Base-by-base conservation (phyloP, 2,797 vertebrate species). In the Pseudotriccus pelzelni region DNA sequence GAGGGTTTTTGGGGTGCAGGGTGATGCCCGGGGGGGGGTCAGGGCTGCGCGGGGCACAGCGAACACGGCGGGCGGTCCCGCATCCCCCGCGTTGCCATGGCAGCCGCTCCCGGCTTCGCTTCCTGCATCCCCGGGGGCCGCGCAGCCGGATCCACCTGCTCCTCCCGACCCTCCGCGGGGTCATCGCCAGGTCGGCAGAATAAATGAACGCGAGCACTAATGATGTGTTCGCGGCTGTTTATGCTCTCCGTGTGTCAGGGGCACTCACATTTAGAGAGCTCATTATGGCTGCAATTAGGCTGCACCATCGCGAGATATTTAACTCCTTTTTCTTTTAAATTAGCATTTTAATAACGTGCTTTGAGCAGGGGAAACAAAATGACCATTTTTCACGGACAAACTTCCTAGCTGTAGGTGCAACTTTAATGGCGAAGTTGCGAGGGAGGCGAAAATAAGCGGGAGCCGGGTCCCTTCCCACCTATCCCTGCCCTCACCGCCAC, bases 161-260 rank as follows among this genome's bases (percentile, higher is more conserved):
- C 98, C 98, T 98, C 98, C 97, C 98, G 97, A 97, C 98, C 97
- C 95, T 97, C 95, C 72, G 97, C 98, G 98, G 98, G 99, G 99
- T 99, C 98, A 99, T 97, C 94, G 97, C 97, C 98, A 99, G 99
- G 99, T 99, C 99, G 99, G 97, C 96, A 98, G 98, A 98, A 98
- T 98, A 98, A 98, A 98, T 98, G 98, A 98, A 98, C 95, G 97
- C 34, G 92, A 96, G 97, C 97, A 97, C 97, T 98, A 98, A 98
- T 98, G 98, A 98, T 98, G 95, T 98, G 98, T 97, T 98, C 97
- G 98, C 97, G 94, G 97, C 98, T 98, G 97, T 98, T 98, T 98
- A 98, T 98, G 98, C 98, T 98, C 97, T 94, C 97, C 84, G 97
- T 97, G 98, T 98, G 98, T 98, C 98, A 97, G 98, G 98, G 98